Evolutionary conservation across 2,113 vertebrate genomes (phyloP).

Genomic region (Bagarius yarrelli): DNA sequence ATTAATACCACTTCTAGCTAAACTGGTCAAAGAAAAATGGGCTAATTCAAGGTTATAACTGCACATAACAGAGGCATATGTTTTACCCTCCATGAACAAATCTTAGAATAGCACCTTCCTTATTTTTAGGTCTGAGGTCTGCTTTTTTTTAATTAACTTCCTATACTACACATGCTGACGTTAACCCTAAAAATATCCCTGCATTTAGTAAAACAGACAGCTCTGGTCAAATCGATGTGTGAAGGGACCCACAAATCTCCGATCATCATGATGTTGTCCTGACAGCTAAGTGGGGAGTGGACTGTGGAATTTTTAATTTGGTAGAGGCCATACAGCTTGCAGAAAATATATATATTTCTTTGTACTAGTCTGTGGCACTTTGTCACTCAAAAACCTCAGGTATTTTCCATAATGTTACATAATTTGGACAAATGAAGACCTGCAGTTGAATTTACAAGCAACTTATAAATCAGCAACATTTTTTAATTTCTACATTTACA

Average conservation of each 20-base stretch:
- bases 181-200: neutral
- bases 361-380: too few relatives aligned
- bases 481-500: too few relatives aligned
- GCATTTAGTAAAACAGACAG: neutral
- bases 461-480: too few relatives aligned
- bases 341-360: too few relatives aligned
- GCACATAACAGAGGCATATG: neutral
- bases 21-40: neutral
- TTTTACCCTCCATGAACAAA: neutral
- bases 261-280: neutral
- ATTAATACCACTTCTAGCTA: neutral
- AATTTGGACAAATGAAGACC: too few relatives aligned
- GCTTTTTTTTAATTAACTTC: neutral
- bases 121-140: neutral
- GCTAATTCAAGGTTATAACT: neutral
- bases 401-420: too few relatives aligned
- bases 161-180: neutral
- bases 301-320: too few relatives aligned
- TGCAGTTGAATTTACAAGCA: too few relatives aligned
- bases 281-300: neutral
- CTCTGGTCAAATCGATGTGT: neutral
- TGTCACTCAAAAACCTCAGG: too few relatives aligned
- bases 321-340: too few relatives aligned
- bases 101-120: neutral
- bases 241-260: neutral